These are phyloP conservation scores for Campoplex capitator DNA, from an alignment of 2,888 invertebrate species.

Conservation along the genomic window DNA sequence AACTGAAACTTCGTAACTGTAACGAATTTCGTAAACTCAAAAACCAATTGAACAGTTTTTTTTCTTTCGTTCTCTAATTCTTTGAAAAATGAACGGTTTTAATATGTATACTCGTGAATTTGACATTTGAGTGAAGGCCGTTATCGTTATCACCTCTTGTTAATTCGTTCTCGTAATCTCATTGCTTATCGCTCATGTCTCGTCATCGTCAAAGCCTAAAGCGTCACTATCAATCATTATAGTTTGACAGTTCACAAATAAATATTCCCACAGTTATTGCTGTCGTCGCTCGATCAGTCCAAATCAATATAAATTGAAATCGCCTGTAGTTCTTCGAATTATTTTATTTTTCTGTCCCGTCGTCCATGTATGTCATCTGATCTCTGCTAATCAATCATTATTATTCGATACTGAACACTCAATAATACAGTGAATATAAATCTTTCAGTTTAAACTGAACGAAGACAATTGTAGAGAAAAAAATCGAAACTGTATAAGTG, in stretches of 20 bases:
- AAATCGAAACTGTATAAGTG: neutral
- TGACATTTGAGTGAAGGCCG: constrained; percentile 21
- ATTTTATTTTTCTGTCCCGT: neutral
- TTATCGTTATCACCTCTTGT: constrained; percentile 39
- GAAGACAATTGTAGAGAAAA: neutral
- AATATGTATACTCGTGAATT: neutral
- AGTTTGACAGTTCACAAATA: constrained; percentile 26
- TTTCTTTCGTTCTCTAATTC: neutral
- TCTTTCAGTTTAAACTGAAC: neutral
- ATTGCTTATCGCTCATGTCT: constrained; percentile 37
- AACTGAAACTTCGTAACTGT: constrained; percentile 16
- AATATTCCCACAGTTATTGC: constrained; percentile 8
- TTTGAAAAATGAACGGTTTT: neutral
- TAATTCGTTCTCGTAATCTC: constrained; percentile 41
- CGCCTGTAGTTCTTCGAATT: neutral
- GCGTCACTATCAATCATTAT: constrained; percentile 29
- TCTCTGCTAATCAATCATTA: constrained; percentile 8
- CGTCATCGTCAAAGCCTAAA: constrained; percentile 15
- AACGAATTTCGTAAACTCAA: neutral
- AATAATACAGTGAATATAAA: neutral
- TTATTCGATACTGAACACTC: neutral
- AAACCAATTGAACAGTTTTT: neutral
- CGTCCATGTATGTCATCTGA: neutral
- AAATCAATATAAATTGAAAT: constrained; percentile 12
- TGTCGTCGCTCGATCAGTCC: neutral